Percentiles rank a stretch among this genome's conserved stretches.
phyloP scores from a whole-genome alignment of 2,113 vertebrate genomes.

The Crotalus horridus region DNA sequence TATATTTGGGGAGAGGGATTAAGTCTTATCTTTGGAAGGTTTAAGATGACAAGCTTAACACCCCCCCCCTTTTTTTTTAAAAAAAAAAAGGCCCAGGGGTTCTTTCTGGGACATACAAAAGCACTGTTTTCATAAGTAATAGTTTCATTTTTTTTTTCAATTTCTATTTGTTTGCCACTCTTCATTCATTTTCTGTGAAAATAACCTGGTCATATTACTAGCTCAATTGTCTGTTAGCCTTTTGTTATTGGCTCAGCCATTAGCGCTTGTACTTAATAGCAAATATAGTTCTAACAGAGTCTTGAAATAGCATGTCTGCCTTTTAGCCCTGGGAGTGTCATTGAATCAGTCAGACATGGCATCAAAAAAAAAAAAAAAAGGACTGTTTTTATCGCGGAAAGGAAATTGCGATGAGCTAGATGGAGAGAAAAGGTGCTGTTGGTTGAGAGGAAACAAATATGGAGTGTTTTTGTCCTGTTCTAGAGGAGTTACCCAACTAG shows the following conservation, averaged over 20 bases:
- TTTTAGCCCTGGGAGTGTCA: slow-evolving; percentile 44
- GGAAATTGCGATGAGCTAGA: background rate
- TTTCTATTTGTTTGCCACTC: slow-evolving; percentile 7
- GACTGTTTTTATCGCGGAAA: background rate
- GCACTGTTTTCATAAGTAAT: background rate
- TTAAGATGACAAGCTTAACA: background rate
- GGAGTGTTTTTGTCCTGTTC: background rate
- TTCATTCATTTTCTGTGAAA: slow-evolving; percentile 15
- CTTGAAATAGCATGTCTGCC: slow-evolving; percentile 39
- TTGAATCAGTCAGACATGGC: background rate
- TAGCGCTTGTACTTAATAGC: slow-evolving; percentile 61
- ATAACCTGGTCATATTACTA: slow-evolving; percentile 30
- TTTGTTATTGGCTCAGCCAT: slow-evolving; percentile 53
- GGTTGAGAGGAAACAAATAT: background rate
- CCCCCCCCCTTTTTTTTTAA: too few species aligned
- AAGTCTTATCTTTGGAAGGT: background rate
- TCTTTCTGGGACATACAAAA: background rate
- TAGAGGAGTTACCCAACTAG: background rate
- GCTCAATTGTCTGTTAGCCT: slow-evolving; percentile 36
- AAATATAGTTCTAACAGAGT: slow-evolving; percentile 37
- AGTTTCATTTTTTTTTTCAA: background rate
- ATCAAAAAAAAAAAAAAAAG: background rate
- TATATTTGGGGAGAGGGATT: background rate
- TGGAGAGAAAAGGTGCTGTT: background rate
- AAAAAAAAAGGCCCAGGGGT: background rate